Base-by-base conservation (phyloP, 2,888 invertebrate genomes). In the Phaonia tiefii region DNA sequence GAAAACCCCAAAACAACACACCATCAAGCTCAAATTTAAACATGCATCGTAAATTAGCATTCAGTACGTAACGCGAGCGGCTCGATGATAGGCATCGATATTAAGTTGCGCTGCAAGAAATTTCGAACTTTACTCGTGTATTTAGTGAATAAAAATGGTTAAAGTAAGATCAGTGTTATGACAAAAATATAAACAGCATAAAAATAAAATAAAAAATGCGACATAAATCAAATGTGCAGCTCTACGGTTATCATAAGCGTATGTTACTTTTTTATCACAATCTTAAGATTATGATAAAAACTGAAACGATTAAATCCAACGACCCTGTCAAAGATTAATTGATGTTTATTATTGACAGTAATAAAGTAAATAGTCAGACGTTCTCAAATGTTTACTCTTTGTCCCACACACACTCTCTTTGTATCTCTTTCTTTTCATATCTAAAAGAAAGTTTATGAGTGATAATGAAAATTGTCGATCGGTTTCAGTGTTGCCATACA, bases 31-130 rank as follows among this genome's bases (percentile, higher is more conserved):
- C 22, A 63, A 63, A 13, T 42, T 63, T 39, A 37, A 31, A 37
- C 37, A 15, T 39, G 60, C 37, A 15, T 10, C 20, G 44, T 70
- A 67, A 80, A 69, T 80, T 63, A 71, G 74, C 75, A 71, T 81
- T 67, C 22, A 69, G 75, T 75, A 67, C 49, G 63, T 39, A 69
- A 31, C 54, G 70, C 69, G 67, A 39, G 44, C 56, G 80, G 70
- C 70, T 63, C 63, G 65, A 67, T 75, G 81, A 78, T 78, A 77
- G 67, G 77, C 74, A 67, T 75, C 77, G 71, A 81, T 74, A 71
- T 77, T 51, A 72, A 51, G 56, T 73, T 51, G n/a, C 60, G 51
- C 73, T 42, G 15, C 10, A 37, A 60, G 22, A 20, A 15, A 42
- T 63, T 63, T 42, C 5, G n/a, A 58, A 8, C 4, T 31, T n/a